These are phyloP conservation scores for Eulithis testata DNA, from an alignment of 2,888 invertebrate species.

Conservation along the genomic window DNA sequence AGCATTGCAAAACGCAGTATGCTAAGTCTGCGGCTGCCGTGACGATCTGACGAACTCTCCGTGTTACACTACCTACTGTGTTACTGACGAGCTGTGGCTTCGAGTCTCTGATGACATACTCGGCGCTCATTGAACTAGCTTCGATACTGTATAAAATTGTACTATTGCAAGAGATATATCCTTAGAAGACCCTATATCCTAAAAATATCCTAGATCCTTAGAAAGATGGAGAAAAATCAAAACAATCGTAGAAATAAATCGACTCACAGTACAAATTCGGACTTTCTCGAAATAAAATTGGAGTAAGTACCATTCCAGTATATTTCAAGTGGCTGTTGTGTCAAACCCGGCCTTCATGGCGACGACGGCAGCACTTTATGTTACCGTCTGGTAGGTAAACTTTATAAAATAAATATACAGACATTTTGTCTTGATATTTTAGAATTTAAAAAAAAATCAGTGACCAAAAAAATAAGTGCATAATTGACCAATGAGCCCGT, in stretches of 20 bases:
- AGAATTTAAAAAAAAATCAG: too few species aligned
- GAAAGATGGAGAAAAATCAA: too few species aligned
- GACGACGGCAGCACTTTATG: conserved; percentile 2
- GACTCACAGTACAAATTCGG: neutral
- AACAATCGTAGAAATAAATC: neutral
- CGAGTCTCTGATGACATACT: neutral
- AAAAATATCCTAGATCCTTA: too few species aligned
- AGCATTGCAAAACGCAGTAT: conserved; percentile 42
- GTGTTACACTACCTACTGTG: neutral
- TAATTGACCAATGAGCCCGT: too few species aligned
- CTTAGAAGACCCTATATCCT: too few species aligned
- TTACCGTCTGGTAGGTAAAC: neutral
- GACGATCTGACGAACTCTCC: neutral
- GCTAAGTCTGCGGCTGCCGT: conserved; percentile 34
- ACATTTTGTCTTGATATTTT: too few species aligned
- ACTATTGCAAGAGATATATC: too few species aligned
- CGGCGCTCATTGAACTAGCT: neutral
- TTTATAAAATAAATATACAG: too few species aligned
- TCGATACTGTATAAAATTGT: too few species aligned
- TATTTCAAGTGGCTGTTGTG: conserved; percentile 10
- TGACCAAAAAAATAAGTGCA: too few species aligned
- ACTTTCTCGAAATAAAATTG: conserved; percentile 7
- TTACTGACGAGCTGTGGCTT: conserved; percentile 2
- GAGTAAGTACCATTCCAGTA: conserved; percentile 6
- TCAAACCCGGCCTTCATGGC: conserved; percentile 10